These are phyloP conservation scores for Eumaeus atala DNA, from an alignment of 1,140 invertebrate species.

Conservation along the genomic window DNA sequence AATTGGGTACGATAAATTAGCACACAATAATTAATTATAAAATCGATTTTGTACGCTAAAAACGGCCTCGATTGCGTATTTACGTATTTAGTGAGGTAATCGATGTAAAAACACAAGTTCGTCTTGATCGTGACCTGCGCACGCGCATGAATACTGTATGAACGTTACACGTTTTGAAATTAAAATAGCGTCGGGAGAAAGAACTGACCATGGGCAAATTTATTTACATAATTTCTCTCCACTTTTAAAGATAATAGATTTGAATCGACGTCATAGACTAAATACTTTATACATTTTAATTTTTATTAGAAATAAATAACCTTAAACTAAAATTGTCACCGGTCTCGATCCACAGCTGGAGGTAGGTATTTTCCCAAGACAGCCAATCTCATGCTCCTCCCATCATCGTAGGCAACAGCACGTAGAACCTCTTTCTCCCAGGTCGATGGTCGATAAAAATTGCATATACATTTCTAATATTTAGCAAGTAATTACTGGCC, in stretches of 20 bases:
- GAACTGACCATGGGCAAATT: constrained; percentile 19
- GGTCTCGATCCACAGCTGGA: no score
- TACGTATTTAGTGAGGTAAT: constrained; percentile 18
- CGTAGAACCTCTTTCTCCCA: no score
- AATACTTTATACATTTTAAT: no score
- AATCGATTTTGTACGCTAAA: constrained; percentile 20
- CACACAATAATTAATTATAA: constrained; percentile 26
- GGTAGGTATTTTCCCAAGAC: no score
- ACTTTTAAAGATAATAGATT: background rate
- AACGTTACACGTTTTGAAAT: constrained; percentile 48
- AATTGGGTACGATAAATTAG: constrained; percentile 15
- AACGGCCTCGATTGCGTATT: constrained; percentile 19
- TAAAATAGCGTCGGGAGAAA: constrained; percentile 31
- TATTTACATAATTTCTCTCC: constrained; percentile 14
- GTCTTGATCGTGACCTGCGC: constrained; percentile 64
- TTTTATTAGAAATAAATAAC: no score
- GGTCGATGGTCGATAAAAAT: no score
- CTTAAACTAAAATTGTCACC: no score
- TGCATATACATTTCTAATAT: no score
- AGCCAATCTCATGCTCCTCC: no score
- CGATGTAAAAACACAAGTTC: constrained; percentile 61
- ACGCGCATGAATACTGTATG: constrained; percentile 61
- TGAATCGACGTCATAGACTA: no score
- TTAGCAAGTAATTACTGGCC: no score
- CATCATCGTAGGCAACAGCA: no score